A percentile compares a stretch with the other conserved stretches of the same genome.
Conservation (phyloP, 2,888 invertebrate species). For the Chesias legatella region DNA sequence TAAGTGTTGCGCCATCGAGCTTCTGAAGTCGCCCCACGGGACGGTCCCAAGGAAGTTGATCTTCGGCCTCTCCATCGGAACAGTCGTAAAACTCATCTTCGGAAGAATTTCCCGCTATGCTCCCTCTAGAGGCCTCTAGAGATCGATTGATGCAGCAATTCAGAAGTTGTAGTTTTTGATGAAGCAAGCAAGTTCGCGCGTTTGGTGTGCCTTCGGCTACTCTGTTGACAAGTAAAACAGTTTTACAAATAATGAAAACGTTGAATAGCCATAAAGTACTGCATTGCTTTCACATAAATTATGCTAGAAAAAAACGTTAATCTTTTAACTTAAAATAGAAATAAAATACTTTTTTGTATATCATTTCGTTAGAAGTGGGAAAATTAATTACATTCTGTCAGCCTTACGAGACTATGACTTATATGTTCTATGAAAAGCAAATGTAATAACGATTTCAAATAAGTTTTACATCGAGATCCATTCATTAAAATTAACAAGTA, state of each 20-base stretch:
- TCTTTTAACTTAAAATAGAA: too few species aligned
- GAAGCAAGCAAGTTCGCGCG: slow-evolving; percentile 92
- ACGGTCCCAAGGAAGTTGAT: slow-evolving; percentile 64
- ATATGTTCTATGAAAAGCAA: slow-evolving; percentile 10
- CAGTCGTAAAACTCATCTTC: slow-evolving; percentile 92
- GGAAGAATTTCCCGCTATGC: slow-evolving; percentile 52
- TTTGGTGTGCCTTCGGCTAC: slow-evolving; percentile 91
- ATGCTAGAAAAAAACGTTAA: too few species aligned
- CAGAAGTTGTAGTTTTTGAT: slow-evolving; percentile 96
- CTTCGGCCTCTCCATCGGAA: slow-evolving; percentile 77
- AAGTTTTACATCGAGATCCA: slow-evolving; percentile 10
- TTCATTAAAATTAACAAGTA: slow-evolving; percentile 31
- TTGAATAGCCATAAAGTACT: too few species aligned
- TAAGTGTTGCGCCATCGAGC: slow-evolving; percentile 60
- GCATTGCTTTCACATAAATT: too few species aligned
- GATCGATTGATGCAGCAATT: slow-evolving; percentile 88
- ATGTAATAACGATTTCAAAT: slow-evolving; percentile 5
- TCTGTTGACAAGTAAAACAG: slow-evolving; percentile 72
- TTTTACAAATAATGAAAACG: not conserved
- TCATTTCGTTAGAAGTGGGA: slow-evolving; percentile 1
- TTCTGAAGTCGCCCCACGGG: slow-evolving; percentile 61
- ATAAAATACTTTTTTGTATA: too few species aligned
- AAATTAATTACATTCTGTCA: slow-evolving; percentile 5
- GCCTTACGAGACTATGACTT: too few species aligned
- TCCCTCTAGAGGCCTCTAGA: slow-evolving; percentile 64